Base-by-base conservation (phyloP, 2,797 vertebrate species). In the Rachycentron canadum region DNA sequence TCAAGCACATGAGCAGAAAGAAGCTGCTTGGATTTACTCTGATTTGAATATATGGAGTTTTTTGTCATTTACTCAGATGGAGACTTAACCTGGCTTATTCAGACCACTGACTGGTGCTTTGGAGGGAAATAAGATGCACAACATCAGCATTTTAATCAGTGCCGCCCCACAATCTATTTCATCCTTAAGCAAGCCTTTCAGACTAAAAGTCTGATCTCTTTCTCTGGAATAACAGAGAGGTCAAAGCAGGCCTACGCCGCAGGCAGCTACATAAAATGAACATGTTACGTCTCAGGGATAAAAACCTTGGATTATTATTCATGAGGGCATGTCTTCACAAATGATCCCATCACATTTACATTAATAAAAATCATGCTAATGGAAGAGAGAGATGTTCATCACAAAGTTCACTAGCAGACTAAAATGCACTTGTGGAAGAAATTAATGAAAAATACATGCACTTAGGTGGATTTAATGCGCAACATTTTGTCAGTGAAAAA, bases 291-390 rank as follows among this genome's bases (percentile, higher is more conserved):
- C 69, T 84, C 52, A 47, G 23, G 70, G 65, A 79, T 80, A 63
- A 81, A 85, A 83, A 61, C 57, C 60, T 74, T 34, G 23, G 12
- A 79, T 59, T 57, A 83, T 81, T 83, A 89, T 88, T 89, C 82
- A 90, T 76, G 76, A 80, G 23, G 55, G 10, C 49, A 75, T 77
- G 69, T 84, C 65, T 83, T 81, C 72, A 88, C 71, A 88, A 92
- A 87, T 84, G 76, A 89, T 83, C 78, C 73, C 60, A 63, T 89
- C 82, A 81, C 74, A 86, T 90, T 86, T 75, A 76, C 63, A 86
- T 79, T 60, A 69, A 40, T 79, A 85, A 67, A 74, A 87, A 56
- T 1, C 38, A 47, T 50, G 66, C 73, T 59, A 1, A 59, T 85
- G 79, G 74, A 60, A 70, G 36, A 30, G 34, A 71, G 71, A 83